Evolutionary conservation across 2,113 vertebrate species (phyloP).

Genomic region (Equus przewalskii): DNA sequence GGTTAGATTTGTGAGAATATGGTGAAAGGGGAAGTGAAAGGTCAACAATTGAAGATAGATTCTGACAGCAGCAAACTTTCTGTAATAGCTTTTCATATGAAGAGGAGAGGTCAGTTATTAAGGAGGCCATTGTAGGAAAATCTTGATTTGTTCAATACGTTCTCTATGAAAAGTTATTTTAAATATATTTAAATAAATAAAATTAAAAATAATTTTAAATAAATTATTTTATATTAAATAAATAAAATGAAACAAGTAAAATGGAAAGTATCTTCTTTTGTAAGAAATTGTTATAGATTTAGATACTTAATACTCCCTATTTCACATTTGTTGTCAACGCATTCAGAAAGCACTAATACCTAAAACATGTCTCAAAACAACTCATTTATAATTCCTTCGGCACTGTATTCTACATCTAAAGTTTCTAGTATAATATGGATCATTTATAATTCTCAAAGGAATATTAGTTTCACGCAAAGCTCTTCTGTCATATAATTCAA

Average conservation of each 20-base stretch:
- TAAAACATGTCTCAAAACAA: not conserved
- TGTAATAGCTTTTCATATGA: not conserved
- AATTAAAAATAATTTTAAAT: slow-evolving; percentile 15
- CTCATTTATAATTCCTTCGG: not conserved
- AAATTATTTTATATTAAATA: not conserved
- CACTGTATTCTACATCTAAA: not conserved
- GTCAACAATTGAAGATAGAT: not conserved
- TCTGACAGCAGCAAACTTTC: not conserved
- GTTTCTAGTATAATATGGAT: not conserved
- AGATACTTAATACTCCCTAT: not conserved
- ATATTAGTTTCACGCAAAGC: not conserved
- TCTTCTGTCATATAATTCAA: not conserved
- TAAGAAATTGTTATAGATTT: not conserved
- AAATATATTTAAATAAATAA: not conserved
- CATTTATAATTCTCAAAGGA: not conserved
- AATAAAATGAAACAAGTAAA: not conserved
- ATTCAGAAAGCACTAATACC: not conserved
- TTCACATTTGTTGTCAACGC: not conserved
- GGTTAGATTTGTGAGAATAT: not conserved
- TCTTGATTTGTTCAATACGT: not conserved
- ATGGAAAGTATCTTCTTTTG: not conserved
- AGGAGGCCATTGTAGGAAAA: not conserved
- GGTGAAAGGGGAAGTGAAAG: not conserved
- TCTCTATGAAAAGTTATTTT: not conserved
- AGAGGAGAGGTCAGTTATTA: not conserved